Evolutionary conservation across 2,113 vertebrate species (phyloP).

Genomic region (Pseudorectes ferrugineus): DNA sequence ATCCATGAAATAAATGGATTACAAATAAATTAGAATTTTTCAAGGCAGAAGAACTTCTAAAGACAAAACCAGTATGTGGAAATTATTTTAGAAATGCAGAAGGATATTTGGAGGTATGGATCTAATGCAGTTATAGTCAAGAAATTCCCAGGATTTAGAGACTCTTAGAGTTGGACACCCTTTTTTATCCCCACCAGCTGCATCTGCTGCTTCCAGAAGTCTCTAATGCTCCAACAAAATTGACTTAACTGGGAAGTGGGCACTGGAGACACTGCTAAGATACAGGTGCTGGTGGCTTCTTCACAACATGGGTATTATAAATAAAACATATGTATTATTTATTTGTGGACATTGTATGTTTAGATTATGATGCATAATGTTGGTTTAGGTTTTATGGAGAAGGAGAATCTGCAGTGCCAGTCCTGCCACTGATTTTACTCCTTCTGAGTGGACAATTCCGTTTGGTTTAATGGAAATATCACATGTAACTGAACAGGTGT

Average conservation of each 20-base stretch:
- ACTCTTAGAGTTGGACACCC: not conserved
- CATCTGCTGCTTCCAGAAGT: not conserved
- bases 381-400: not conserved
- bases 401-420: not conserved
- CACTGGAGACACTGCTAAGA: not conserved
- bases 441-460: not conserved
- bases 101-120: not conserved
- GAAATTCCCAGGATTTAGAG: not conserved
- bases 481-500: accelerated
- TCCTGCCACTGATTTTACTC: not conserved
- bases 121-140: not conserved
- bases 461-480: not conserved
- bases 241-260: not conserved
- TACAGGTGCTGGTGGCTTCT: not conserved
- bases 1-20: not conserved
- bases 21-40: not conserved
- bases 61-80: not conserved
- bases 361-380: accelerated
- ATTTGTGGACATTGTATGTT: not conserved
- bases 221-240: not conserved
- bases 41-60: not conserved
- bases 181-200: not conserved
- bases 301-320: not conserved
- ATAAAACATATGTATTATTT: not conserved
- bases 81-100: not conserved